Conservation (phyloP, 2,797 vertebrate genomes). For the Momotus momota region DNA sequence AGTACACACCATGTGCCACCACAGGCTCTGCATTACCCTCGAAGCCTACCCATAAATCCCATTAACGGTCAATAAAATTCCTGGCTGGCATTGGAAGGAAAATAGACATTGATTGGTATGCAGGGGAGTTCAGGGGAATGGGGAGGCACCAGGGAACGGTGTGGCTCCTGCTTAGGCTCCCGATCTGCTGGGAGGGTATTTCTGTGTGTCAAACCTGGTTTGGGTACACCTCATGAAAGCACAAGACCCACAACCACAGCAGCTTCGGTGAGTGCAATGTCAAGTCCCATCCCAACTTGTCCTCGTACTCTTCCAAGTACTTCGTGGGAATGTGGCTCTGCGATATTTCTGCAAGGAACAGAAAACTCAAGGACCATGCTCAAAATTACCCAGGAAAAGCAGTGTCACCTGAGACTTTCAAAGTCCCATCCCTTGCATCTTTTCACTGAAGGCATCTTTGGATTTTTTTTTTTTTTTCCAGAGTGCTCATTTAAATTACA, state of each 20-base stretch:
- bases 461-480: neutral
- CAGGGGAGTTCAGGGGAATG: neutral
- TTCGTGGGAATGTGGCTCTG: rapidly evolving
- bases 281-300: rapidly evolving
- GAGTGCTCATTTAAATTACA: slow-evolving; percentile 35
- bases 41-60: neutral
- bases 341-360: neutral
- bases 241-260: rapidly evolving
- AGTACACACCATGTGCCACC: neutral
- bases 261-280: rapidly evolving
- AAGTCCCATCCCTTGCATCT: neutral
- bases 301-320: rapidly evolving
- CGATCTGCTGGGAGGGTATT: rapidly evolving
- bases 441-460: neutral
- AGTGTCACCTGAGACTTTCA: neutral
- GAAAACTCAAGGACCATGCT: neutral
- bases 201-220: neutral
- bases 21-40: neutral
- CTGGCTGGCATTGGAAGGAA: neutral
- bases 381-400: neutral
- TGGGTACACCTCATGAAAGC: neutral
- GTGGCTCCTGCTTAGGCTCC: neutral
- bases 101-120: neutral
- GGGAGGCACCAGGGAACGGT: neutral
- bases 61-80: neutral